A percentile compares a stretch with the other conserved stretches of the same genome.
Conservation (phyloP, 2,797 vertebrate species). For the Babyrousa celebensis region DNA sequence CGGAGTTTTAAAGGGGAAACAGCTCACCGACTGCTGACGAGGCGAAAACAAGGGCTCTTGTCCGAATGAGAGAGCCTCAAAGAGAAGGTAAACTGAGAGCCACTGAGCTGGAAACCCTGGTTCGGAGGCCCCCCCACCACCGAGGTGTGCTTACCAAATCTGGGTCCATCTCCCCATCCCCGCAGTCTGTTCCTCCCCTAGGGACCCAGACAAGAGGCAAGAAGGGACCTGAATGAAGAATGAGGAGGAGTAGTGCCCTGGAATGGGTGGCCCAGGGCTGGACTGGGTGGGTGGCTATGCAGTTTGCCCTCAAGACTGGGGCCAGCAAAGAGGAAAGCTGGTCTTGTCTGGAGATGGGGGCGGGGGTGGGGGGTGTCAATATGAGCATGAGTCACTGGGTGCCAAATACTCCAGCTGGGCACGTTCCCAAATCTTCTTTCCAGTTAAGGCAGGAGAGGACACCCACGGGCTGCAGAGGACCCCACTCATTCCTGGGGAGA, state of each 20-base stretch:
- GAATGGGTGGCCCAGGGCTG: background rate
- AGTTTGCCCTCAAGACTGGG: background rate
- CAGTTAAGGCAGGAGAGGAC: background rate
- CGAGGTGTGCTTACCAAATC: background rate
- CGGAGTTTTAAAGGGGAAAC: conserved; percentile 77
- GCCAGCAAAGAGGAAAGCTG: background rate
- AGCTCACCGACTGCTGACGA: background rate
- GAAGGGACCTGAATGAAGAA: background rate
- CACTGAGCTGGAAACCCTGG: background rate
- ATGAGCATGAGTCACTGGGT: background rate
- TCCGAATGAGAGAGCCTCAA: background rate
- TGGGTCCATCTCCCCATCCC: background rate
- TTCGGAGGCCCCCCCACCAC: background rate
- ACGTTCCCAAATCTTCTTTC: background rate
- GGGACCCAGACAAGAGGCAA: background rate
- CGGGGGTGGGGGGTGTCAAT: background rate
- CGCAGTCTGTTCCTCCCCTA: background rate
- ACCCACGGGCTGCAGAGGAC: background rate
- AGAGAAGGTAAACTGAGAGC: conserved; percentile 16
- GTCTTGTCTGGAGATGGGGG: background rate
- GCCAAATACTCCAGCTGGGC: background rate
- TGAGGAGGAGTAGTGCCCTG: background rate
- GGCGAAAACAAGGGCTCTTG: background rate
- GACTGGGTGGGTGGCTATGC: background rate
- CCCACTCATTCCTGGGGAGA: background rate